Evolutionary conservation across 2,888 invertebrate species (phyloP).

Genomic region (Coleophora deauratella): DNA sequence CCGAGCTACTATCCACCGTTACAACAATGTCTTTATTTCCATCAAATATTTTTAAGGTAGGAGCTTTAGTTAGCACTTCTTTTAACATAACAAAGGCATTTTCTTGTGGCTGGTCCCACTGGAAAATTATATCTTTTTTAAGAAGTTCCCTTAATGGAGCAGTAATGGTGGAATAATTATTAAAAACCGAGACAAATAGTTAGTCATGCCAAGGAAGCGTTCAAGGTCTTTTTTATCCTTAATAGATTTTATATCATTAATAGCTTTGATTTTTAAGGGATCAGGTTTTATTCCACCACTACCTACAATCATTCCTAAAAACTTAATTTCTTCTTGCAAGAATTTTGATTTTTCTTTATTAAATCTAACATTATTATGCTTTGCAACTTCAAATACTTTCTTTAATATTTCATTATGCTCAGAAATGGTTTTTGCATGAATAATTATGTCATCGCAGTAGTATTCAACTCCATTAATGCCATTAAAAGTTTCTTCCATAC

Average conservation of each 20-base stretch:
- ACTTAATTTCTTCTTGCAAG: no score
- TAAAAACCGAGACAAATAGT: slow-evolving; percentile 1
- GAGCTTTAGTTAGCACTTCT: neutral
- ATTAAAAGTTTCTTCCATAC: slow-evolving; percentile 1
- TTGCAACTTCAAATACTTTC: neutral
- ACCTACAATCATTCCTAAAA: neutral
- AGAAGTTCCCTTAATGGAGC: neutral
- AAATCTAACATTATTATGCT: neutral
- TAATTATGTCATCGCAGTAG: neutral
- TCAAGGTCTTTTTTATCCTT: neutral
- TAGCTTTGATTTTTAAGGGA: neutral
- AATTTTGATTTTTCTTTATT: neutral
- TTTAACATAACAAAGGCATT: neutral
- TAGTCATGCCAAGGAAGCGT: slow-evolving; percentile 1
- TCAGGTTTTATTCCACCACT: neutral
- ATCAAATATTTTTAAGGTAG: neutral
- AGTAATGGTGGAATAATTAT: neutral
- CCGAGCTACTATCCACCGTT: slow-evolving; percentile 3
- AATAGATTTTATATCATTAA: neutral
- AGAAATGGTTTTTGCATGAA: neutral
- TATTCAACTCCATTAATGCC: slow-evolving; percentile 1
- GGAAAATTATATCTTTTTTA: neutral
- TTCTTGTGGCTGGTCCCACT: neutral
- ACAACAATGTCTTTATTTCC: neutral
- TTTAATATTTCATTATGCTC: neutral